These are phyloP conservation scores for Esox niger DNA, from an alignment of 2,113 vertebrate genomes.

Conservation along the genomic window DNA sequence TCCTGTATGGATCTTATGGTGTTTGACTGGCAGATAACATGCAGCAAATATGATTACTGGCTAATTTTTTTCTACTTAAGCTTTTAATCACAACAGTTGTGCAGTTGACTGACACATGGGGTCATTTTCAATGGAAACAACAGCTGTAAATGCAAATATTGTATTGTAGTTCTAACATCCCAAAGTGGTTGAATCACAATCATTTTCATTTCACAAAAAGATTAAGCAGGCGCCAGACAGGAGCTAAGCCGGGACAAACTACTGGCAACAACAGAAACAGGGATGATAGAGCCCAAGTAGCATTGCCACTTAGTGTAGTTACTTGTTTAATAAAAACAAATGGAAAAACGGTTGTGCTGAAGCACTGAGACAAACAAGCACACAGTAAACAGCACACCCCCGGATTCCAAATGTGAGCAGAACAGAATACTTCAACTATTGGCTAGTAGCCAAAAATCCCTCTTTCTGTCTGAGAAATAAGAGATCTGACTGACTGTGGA, in stretches of 20 bases:
- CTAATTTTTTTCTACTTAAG: not conserved
- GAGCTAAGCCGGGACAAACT: not conserved
- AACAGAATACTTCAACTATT: not conserved
- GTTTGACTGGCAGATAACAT: constrained; percentile 16
- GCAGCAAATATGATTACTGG: constrained; percentile 1
- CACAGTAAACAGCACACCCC: not conserved
- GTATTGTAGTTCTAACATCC: not conserved
- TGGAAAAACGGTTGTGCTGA: not conserved
- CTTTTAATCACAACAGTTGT: not conserved
- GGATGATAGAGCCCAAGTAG: not conserved
- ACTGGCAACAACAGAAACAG: not conserved
- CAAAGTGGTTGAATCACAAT: not conserved
- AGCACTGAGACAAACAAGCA: not conserved
- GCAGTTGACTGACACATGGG: not conserved
- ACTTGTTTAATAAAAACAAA: not conserved
- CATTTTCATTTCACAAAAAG: not conserved
- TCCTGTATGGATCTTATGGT: constrained; percentile 27
- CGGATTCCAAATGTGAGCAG: not conserved
- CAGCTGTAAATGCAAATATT: not conserved
- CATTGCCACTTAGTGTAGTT: not conserved
- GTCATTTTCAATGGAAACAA: no score
- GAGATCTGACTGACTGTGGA: not conserved
- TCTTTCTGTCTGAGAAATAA: not conserved
- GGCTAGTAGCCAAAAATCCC: not conserved
- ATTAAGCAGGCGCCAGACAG: not conserved